These are phyloP conservation scores for Matsumyia berberina DNA, from an alignment of 2,888 invertebrate species.

Conservation along the genomic window DNA sequence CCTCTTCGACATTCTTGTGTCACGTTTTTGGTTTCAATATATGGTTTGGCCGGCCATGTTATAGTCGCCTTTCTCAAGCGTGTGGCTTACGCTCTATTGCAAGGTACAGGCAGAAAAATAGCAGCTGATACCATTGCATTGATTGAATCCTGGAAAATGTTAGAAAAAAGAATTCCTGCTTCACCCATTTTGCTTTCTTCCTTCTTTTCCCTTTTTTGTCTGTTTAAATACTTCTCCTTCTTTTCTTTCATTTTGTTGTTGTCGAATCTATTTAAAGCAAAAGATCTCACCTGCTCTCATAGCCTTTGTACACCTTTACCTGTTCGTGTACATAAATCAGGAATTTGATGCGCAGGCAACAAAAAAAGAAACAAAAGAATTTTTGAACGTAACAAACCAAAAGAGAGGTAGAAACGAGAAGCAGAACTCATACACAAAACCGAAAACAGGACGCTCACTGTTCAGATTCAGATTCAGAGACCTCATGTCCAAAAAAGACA, in stretches of 20 bases:
- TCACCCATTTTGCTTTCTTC: no score
- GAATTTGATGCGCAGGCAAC: conserved; percentile 53
- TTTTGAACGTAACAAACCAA: conserved; percentile 20
- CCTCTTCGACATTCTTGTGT: no score
- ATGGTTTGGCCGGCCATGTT: no score
- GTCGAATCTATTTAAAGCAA: conserved; percentile 45
- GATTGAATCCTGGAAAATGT: no score
- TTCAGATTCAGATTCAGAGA: conserved; percentile 26
- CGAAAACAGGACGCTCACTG: conserved; percentile 13
- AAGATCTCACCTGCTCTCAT: conserved; percentile 59
- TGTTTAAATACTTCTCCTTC: background rate
- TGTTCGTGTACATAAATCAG: conserved; percentile 61
- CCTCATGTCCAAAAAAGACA: conserved; percentile 64
- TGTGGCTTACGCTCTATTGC: no score
- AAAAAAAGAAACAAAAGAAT: conserved; percentile 16
- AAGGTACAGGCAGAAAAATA: no score
- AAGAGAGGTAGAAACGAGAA: conserved; percentile 6
- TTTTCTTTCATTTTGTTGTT: background rate
- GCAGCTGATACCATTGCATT: no score
- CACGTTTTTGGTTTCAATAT: no score
- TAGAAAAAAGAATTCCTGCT: no score
- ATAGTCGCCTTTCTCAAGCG: no score
- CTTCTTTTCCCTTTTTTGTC: background rate
- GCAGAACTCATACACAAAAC: background rate
- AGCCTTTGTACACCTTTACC: conserved; percentile 31